Evolutionary conservation across 2,113 vertebrate genomes (phyloP).

Genomic region (Aphyosemion australe): DNA sequence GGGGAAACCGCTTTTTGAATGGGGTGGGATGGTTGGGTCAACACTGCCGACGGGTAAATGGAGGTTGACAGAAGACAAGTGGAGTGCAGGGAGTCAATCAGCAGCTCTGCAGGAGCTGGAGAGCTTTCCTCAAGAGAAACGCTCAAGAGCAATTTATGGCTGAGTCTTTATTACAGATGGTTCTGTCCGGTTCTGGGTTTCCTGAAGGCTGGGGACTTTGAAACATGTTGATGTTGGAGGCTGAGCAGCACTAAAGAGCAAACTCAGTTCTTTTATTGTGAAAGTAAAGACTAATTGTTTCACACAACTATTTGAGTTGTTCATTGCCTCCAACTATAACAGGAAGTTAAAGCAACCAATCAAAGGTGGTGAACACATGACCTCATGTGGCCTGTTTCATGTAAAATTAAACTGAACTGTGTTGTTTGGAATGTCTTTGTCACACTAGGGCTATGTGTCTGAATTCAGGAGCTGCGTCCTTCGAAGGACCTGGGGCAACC

Average conservation of each 20-base stretch:
- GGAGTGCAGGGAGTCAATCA: constrained; percentile 8
- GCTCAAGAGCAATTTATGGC: neutral
- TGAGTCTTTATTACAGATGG: neutral
- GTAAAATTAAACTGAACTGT: too few species aligned
- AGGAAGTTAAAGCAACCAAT: too few species aligned
- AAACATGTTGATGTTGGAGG: neutral
- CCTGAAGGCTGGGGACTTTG: neutral
- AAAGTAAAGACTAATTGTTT: too few species aligned
- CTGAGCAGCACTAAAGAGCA: neutral
- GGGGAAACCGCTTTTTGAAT: neutral
- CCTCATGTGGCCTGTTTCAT: too few species aligned
- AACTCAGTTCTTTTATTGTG: neutral
- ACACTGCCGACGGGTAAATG: constrained; percentile 14
- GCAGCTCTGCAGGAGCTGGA: constrained; percentile 16
- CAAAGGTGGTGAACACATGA: too few species aligned
- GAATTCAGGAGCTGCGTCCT: too few species aligned
- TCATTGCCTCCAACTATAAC: too few species aligned
- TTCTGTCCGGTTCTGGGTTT: neutral
- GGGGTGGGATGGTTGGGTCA: constrained; percentile 24
- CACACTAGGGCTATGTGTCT: too few species aligned
- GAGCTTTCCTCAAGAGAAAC: neutral
- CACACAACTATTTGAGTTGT: too few species aligned
- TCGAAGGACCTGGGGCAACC: too few species aligned
- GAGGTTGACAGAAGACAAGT: constrained; percentile 26
- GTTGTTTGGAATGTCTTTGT: too few species aligned